Percentiles rank a stretch among this genome's conserved stretches.
These are phyloP conservation scores for Colletes gigas DNA, from an alignment of 1,140 invertebrate species.

Conservation along the genomic window DNA sequence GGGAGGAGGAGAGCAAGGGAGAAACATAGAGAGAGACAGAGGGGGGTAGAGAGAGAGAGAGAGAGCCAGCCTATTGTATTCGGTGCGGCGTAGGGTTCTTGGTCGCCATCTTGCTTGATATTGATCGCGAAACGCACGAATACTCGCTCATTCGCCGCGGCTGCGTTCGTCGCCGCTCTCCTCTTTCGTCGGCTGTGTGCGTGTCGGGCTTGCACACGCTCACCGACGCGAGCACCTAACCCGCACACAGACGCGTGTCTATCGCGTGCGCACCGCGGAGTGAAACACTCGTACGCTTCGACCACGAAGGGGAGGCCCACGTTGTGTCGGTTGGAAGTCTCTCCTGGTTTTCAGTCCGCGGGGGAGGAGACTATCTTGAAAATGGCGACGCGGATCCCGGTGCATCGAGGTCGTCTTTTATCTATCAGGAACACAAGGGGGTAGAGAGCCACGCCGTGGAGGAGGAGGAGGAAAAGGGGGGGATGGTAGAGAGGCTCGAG, in stretches of 20 bases:
- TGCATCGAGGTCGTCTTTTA: conserved; percentile 53
- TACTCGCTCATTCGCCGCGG: conserved; percentile 65
- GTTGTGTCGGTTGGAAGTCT: conserved; percentile 42
- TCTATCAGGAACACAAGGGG: conserved; percentile 49
- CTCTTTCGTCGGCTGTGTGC: conserved; percentile 10
- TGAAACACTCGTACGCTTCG: conserved; percentile 9
- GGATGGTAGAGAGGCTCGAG: not conserved
- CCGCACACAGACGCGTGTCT: not conserved
- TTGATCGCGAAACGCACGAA: conserved; percentile 80
- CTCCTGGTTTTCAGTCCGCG: conserved; percentile 60
- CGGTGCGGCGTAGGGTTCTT: conserved; percentile 75
- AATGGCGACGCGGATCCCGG: conserved; percentile 71
- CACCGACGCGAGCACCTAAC: conserved; percentile 8
- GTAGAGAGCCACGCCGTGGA: not conserved
- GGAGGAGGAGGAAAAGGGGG: not conserved
- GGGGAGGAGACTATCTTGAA: conserved; percentile 79
- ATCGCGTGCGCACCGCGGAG: conserved; percentile 5
- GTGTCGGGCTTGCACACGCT: not conserved
- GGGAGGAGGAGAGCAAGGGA: conserved; percentile 63
- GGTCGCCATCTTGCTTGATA: conserved; percentile 81
- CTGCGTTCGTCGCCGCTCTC: conserved; percentile 48
- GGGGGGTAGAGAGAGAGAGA: conserved; percentile 52
- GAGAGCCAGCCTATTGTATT: conserved; percentile 75
- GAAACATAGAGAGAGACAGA: conserved; percentile 44
- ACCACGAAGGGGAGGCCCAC: conserved; percentile 44